Percentiles rank a stretch among this genome's conserved stretches.
Evolutionary conservation across 2,888 invertebrate genomes (phyloP).

Genomic region (Ophion ellenae): DNA sequence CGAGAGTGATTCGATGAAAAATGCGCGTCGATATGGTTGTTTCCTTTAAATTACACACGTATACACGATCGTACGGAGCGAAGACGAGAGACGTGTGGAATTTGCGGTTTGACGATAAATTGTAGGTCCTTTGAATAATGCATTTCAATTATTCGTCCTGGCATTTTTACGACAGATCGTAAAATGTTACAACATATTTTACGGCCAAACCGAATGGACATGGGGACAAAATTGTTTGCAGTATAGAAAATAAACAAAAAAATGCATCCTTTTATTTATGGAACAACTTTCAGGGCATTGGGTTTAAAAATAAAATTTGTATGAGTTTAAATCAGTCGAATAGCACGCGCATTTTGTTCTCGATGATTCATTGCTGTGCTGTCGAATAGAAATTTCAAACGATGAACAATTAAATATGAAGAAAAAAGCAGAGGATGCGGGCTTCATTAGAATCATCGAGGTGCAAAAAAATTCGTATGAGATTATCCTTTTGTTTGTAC

Average conservation of each 20-base stretch:
- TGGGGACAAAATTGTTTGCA: slow-evolving; percentile 8
- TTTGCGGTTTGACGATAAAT: slow-evolving; percentile 12
- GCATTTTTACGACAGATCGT: slow-evolving; percentile 29
- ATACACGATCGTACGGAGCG: neutral
- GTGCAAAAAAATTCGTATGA: neutral
- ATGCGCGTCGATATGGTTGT: neutral
- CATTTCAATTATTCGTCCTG: slow-evolving; percentile 16
- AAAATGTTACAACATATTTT: slow-evolving; percentile 32
- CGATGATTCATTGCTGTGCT: neutral
- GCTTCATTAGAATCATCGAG: neutral
- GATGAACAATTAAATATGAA: neutral
- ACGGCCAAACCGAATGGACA: slow-evolving; percentile 25
- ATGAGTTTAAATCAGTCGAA: neutral
- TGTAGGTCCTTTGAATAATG: slow-evolving; percentile 21
- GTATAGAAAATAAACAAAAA: neutral
- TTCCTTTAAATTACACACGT: neutral
- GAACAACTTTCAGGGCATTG: neutral
- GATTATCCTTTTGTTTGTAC: neutral
- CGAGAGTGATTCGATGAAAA: neutral
- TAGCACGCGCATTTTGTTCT: neutral
- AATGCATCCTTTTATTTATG: neutral
- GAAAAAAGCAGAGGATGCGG: neutral
- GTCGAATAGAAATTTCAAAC: neutral
- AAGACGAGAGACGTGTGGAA: slow-evolving; percentile 1
- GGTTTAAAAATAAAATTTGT: slow-evolving; percentile 11